phyloP scores from a whole-genome alignment of 2,113 vertebrate genomes.

The Ceuthmochares aereus region DNA sequence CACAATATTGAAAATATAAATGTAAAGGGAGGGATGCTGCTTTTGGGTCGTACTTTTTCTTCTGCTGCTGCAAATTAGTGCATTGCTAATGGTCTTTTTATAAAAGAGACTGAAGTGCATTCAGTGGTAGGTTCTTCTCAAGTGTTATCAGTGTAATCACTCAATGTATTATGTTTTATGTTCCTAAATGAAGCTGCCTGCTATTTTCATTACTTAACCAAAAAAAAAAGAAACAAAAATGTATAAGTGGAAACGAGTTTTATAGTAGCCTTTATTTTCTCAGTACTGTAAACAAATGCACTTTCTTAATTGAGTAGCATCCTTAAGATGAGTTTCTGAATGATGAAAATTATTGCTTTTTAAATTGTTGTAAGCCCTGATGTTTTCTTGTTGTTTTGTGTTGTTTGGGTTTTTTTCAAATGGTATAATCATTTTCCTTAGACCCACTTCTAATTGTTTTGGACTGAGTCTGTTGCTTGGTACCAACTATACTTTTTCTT shows the following conservation, averaged over 20 bases:
- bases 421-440: background rate
- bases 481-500: background rate
- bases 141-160: background rate
- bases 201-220: background rate
- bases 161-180: background rate
- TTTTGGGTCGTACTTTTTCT: background rate
- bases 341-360: background rate
- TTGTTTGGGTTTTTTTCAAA: background rate
- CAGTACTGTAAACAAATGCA: background rate
- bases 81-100: background rate
- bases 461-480: background rate
- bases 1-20: background rate
- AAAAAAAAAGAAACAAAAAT: background rate
- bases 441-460: background rate
- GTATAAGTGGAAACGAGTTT: background rate
- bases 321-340: background rate
- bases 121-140: background rate
- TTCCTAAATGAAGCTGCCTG: background rate
- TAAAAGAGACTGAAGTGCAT: background rate
- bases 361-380: background rate
- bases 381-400: background rate
- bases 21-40: background rate
- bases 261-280: background rate
- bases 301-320: background rate
- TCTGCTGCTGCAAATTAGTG: background rate